phyloP scores from a whole-genome alignment of 2,888 invertebrate species.

The Amphipyra berbera region DNA sequence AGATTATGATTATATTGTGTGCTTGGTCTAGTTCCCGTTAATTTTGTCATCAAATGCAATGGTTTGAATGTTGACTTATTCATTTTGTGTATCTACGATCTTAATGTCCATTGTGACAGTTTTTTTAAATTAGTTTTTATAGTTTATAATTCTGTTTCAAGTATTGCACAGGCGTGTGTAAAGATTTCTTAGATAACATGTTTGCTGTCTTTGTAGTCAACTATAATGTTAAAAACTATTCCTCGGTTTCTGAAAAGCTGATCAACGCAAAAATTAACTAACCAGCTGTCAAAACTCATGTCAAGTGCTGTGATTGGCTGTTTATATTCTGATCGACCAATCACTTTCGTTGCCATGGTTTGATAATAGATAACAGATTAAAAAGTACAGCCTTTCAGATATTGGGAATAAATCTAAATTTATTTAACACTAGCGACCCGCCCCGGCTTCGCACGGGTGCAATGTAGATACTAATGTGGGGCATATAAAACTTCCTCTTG shows the following conservation, averaged over 20 bases:
- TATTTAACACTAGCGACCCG: not conserved
- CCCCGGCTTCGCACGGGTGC: no score
- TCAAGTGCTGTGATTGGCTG: no score
- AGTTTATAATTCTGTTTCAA: slow-evolving; percentile 14
- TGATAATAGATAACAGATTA: no score
- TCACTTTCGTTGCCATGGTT: no score
- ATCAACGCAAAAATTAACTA: no score
- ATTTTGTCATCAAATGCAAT: slow-evolving; percentile 54
- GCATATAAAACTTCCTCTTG: no score
- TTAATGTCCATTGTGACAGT: slow-evolving; percentile 39
- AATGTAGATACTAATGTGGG: no score
- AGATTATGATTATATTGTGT: slow-evolving; percentile 56
- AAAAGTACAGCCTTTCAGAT: no score
- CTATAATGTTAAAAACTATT: not conserved
- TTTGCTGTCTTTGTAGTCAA: slow-evolving; percentile 1
- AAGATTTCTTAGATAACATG: slow-evolving; percentile 43
- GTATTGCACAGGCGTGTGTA: slow-evolving; percentile 38
- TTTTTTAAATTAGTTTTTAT: slow-evolving; percentile 36
- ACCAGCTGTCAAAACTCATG: no score
- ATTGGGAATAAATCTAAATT: no score
- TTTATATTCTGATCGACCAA: no score
- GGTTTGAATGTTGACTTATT: slow-evolving; percentile 40
- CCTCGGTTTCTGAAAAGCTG: no score
- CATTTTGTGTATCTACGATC: slow-evolving; percentile 40
- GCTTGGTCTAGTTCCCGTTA: slow-evolving; percentile 56